Evolutionary conservation across 2,797 vertebrate genomes (phyloP).

Genomic region (Sitta carolinensis): DNA sequence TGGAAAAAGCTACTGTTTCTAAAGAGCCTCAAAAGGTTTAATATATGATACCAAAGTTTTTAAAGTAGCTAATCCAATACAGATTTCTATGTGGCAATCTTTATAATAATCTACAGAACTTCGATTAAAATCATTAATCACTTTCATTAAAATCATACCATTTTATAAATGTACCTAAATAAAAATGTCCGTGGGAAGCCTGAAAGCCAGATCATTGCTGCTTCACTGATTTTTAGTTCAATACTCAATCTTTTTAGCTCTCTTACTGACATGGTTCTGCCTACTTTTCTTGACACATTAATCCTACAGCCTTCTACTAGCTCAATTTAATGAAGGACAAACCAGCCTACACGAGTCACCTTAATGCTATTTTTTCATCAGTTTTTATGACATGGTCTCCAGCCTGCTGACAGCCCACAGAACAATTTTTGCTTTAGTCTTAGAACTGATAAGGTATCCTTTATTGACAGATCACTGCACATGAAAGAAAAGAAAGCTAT

Average conservation of each 20-base stretch:
- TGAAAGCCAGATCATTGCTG: conserved; percentile 8
- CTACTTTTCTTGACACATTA: conserved; percentile 1
- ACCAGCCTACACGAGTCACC: background rate
- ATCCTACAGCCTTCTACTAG: background rate
- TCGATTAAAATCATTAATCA: background rate
- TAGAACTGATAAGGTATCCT: background rate
- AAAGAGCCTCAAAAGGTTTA: background rate
- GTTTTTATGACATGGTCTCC: background rate
- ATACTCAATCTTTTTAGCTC: background rate
- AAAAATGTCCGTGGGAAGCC: background rate
- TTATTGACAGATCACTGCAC: conserved; percentile 1
- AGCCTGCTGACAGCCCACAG: conserved; percentile 12
- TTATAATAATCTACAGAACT: background rate
- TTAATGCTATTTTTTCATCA: conserved; percentile 31
- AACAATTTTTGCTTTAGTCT: conserved; percentile 30
- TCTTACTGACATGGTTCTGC: background rate
- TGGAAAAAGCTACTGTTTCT: background rate
- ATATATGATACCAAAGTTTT: background rate
- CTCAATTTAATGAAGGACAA: conserved; percentile 44
- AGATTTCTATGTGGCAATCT: background rate
- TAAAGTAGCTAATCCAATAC: background rate
- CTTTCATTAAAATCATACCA: background rate
- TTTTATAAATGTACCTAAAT: background rate
- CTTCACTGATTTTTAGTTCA: conserved; percentile 25
- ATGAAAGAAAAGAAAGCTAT: background rate